Percentiles rank a stretch among this genome's conserved stretches.
Conservation (phyloP, 2,797 vertebrate species). For the Graptemys geographica region DNA sequence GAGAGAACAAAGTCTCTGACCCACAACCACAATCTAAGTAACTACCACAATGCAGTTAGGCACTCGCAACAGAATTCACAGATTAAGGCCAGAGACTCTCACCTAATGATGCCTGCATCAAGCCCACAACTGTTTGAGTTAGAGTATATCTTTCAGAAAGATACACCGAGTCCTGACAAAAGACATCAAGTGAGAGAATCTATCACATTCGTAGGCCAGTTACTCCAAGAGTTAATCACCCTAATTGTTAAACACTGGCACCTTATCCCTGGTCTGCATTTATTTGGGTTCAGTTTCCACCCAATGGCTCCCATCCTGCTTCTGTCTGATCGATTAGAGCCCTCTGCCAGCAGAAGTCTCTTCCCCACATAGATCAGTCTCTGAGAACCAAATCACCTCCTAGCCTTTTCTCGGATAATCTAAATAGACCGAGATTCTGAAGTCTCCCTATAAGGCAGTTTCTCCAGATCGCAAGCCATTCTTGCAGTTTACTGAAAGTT, state of each 20-base stretch:
- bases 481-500: not conserved
- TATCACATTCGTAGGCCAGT: not conserved
- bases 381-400: not conserved
- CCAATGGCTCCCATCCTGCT: slow-evolving; percentile 3
- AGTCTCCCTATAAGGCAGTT: fast-evolving
- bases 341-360: not conserved
- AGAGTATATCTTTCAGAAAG: fast-evolving
- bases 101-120: not conserved
- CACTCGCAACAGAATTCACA: not conserved
- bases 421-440: not conserved
- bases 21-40: not conserved
- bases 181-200: not conserved
- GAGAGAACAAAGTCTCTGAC: not conserved
- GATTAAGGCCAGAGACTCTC: not conserved
- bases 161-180: not conserved
- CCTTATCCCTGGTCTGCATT: not conserved
- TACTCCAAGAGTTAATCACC: slow-evolving; percentile 29
- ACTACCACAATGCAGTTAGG: not conserved
- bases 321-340: not conserved
- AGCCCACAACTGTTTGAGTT: not conserved
- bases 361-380: not conserved
- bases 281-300: not conserved
- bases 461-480: not conserved
- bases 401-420: not conserved
- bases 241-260: not conserved